Evolutionary conservation across 2,797 vertebrate species (phyloP).

Genomic region (Brotogeris chrysoptera): DNA sequence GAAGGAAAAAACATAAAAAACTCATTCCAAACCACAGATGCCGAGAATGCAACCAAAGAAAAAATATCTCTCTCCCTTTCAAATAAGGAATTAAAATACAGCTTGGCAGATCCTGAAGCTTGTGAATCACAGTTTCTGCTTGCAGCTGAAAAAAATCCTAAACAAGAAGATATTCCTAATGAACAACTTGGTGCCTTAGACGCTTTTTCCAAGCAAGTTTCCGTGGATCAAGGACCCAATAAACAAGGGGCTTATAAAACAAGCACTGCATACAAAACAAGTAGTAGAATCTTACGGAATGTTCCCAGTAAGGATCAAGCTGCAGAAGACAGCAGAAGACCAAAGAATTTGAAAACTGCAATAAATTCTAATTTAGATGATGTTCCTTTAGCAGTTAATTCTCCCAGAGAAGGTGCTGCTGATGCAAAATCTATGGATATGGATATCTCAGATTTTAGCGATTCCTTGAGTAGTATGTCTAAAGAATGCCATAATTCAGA

Average conservation of each 20-base stretch:
- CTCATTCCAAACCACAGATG: constrained; percentile 17
- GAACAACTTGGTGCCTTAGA: constrained; percentile 56
- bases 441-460: not conserved
- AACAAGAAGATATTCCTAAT: constrained; percentile 33
- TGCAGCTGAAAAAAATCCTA: constrained; percentile 42
- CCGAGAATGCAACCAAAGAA: constrained; percentile 35
- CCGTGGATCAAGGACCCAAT: constrained; percentile 20
- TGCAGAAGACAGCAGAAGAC: constrained; percentile 43
- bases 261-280: not conserved
- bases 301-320: constrained; percentile 2
- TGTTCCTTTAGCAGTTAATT: constrained; percentile 10
- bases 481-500: not conserved
- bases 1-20: constrained; percentile 26
- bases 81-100: constrained; percentile 46
- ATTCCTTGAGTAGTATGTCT: not conserved
- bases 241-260: constrained; percentile 29
- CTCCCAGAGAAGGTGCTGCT: constrained; percentile 27
- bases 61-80: not conserved
- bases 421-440: constrained; percentile 8
- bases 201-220: constrained; percentile 15
- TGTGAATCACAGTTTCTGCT: constrained; percentile 2
- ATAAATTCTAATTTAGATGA: constrained; percentile 23
- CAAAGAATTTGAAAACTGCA: constrained; percentile 56
- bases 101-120: not conserved
- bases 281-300: not conserved